Conservation (phyloP, 2,797 vertebrate species). For the Gephyroberyx darwinii region DNA sequence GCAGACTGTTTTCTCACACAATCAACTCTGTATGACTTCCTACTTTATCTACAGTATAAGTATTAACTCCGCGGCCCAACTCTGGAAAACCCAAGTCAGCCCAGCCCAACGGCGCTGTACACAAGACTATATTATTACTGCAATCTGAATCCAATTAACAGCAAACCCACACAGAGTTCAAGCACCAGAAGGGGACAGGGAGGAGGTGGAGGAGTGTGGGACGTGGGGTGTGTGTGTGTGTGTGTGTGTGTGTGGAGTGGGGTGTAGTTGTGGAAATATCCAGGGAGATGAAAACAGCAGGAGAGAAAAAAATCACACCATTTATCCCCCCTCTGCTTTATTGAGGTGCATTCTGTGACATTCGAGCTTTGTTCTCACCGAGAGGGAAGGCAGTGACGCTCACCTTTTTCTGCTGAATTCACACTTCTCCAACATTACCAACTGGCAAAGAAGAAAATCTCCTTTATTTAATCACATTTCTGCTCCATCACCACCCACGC, state of each 20-base stretch:
- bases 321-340: conserved; percentile 35
- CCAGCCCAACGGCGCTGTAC: conserved; percentile 25
- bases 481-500: conserved; percentile 14
- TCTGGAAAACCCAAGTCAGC: conserved; percentile 33
- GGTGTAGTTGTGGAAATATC: conserved; percentile 37
- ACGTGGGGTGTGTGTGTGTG: not conserved
- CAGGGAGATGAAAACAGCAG: conserved; percentile 50
- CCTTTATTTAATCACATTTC: conserved; percentile 61
- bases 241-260: not conserved
- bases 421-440: conserved; percentile 36
- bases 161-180: conserved; percentile 67
- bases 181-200: conserved; percentile 52
- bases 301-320: conserved; percentile 57
- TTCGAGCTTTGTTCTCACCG: conserved; percentile 61
- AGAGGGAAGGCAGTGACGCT: conserved; percentile 41
- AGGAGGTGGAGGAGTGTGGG: conserved; percentile 6
- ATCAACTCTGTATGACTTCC: conserved; percentile 52
- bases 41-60: conserved; percentile 41
- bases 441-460: conserved; percentile 41
- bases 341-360: conserved; percentile 60
- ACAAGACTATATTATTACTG: conserved; percentile 55
- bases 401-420: conserved; percentile 65
- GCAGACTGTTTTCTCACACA: conserved; percentile 56
- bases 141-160: conserved; percentile 76
- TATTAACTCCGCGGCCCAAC: conserved; percentile 35